These are phyloP conservation scores for Cebus imitator DNA, from an alignment of 2,113 vertebrate species.

Conservation along the genomic window DNA sequence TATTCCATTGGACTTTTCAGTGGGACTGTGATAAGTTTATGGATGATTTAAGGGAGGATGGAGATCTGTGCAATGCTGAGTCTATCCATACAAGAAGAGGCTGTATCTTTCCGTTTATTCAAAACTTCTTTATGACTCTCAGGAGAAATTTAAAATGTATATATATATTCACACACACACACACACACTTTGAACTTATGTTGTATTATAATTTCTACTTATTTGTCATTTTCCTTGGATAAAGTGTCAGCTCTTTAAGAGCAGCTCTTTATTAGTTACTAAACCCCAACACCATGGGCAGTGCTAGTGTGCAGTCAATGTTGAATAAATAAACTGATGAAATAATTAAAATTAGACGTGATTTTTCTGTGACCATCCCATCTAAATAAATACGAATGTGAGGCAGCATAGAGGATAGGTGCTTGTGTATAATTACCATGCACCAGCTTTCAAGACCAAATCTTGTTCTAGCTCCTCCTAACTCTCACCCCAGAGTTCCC, in stretches of 20 bases:
- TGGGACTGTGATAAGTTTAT: neutral
- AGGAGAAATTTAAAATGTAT: neutral
- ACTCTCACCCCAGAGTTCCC: neutral
- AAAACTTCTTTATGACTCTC: neutral
- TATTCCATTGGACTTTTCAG: neutral
- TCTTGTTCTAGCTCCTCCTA: neutral
- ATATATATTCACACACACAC: neutral
- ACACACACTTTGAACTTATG: neutral
- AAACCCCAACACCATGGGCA: neutral
- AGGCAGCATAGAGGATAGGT: neutral
- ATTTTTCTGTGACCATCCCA: neutral
- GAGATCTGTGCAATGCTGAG: neutral
- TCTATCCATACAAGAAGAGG: neutral
- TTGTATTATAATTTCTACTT: neutral
- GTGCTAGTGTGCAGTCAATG: neutral
- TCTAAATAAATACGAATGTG: neutral
- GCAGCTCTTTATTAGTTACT: neutral
- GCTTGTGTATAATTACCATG: too few relatives aligned
- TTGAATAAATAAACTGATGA: neutral
- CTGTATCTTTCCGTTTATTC: neutral
- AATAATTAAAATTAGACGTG: neutral
- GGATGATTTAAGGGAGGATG: neutral
- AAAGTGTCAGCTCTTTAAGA: neutral
- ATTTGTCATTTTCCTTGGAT: neutral
- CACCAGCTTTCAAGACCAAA: neutral